phyloP scores from a whole-genome alignment of 2,113 vertebrate genomes.

The Paradisaea rubra region DNA sequence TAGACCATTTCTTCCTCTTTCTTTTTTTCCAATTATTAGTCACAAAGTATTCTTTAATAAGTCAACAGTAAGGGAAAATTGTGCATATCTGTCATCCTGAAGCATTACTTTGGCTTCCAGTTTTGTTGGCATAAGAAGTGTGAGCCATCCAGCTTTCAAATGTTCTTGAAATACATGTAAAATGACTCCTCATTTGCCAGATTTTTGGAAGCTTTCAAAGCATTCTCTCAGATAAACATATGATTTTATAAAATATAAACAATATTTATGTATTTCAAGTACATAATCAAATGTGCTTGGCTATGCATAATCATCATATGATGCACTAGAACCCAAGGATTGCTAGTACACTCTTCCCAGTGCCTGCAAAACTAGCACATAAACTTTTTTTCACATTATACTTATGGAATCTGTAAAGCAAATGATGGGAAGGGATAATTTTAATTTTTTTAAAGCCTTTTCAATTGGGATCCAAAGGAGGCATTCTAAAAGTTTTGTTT shows the following conservation, averaged over 20 bases:
- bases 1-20: not conserved
- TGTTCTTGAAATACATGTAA: not conserved
- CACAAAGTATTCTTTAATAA: not conserved
- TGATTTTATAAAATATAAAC: not conserved
- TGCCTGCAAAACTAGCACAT: not conserved
- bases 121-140: conserved; percentile 15
- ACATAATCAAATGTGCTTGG: not conserved
- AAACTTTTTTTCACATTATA: not conserved
- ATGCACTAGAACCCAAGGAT: not conserved
- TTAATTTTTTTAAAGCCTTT: not conserved
- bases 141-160: not conserved
- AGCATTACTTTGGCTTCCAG: not conserved
- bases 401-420: not conserved
- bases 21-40: not conserved
- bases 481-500: not conserved
- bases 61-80: not conserved
- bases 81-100: not conserved
- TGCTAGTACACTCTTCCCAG: not conserved
- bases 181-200: not conserved
- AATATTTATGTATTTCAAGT: not conserved
- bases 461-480: not conserved
- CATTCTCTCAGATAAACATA: not conserved
- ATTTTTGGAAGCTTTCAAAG: conserved; percentile 21
- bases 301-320: not conserved
- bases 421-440: not conserved